These are phyloP conservation scores for Bungarus multicinctus DNA, from an alignment of 2,113 vertebrate genomes.

Conservation along the genomic window DNA sequence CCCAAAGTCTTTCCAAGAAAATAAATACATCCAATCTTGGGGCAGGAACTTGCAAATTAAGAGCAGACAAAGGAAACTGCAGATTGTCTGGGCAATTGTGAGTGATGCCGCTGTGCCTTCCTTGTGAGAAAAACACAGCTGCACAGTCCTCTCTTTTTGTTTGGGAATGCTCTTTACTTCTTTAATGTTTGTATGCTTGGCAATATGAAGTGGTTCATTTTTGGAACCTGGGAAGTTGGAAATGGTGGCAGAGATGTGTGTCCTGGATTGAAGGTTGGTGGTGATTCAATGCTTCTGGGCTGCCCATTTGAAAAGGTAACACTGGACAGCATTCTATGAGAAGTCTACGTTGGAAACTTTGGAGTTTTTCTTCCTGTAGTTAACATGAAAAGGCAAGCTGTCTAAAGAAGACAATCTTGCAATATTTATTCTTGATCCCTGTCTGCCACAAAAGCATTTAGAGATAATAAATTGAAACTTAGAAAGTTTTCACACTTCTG, in stretches of 20 bases:
- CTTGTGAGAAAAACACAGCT: slow-evolving; percentile 59
- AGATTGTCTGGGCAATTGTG: slow-evolving; percentile 58
- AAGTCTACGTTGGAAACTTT: slow-evolving; percentile 69
- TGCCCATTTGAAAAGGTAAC: slow-evolving; percentile 65
- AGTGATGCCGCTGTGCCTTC: slow-evolving; percentile 45
- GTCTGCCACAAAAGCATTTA: slow-evolving; percentile 62
- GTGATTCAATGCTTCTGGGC: slow-evolving; percentile 47
- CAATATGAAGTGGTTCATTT: slow-evolving; percentile 26
- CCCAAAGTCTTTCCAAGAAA: background rate
- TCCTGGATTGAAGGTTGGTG: background rate
- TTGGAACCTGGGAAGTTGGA: slow-evolving; percentile 1
- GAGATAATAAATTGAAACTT: slow-evolving; percentile 66
- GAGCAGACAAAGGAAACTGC: slow-evolving; percentile 60
- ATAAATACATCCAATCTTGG: slow-evolving; percentile 39
- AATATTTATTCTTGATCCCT: slow-evolving; percentile 58
- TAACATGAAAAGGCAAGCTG: slow-evolving; percentile 62
- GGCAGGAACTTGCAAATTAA: slow-evolving; percentile 55
- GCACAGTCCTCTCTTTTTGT: slow-evolving; percentile 56
- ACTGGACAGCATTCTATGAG: slow-evolving; percentile 64
- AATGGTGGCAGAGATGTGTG: background rate
- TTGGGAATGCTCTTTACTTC: slow-evolving; percentile 49
- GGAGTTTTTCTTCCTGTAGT: slow-evolving; percentile 52
- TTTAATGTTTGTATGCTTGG: slow-evolving; percentile 14
- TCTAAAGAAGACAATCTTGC: slow-evolving; percentile 33
- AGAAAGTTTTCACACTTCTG: slow-evolving; percentile 70